phyloP scores from a whole-genome alignment of 2,888 invertebrate species.

The Pardosa pseudoannulata region DNA sequence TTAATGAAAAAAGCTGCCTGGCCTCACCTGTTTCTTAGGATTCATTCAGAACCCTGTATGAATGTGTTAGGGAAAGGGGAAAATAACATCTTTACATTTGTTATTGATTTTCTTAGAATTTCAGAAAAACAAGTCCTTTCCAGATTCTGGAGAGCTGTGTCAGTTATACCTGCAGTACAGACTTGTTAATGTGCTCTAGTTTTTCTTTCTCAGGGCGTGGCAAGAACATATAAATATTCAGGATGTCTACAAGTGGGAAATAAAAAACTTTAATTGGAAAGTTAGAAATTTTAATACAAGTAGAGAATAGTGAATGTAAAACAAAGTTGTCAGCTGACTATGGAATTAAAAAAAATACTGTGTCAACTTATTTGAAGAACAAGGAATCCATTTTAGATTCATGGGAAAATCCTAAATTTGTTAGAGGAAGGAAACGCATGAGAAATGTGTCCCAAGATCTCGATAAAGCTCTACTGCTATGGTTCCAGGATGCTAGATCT shows the following conservation, averaged over 20 bases:
- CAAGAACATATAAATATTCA: no score
- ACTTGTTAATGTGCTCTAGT: neutral
- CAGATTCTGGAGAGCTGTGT: neutral
- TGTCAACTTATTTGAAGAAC: neutral
- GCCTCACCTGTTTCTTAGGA: no score
- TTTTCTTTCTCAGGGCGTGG: neutral
- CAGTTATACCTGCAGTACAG: constrained; percentile 1
- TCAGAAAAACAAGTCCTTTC: neutral
- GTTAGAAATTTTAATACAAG: neutral
- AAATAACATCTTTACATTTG: no score
- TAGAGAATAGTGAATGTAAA: neutral
- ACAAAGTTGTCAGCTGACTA: neutral
- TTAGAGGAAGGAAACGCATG: constrained; percentile 8
- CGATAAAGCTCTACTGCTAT: neutral
- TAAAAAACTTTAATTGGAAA: no score
- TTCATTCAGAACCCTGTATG: no score
- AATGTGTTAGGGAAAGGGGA: no score
- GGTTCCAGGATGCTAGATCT: constrained; percentile 9
- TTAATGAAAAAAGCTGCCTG: no score
- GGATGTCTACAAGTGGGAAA: no score
- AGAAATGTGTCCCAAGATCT: neutral
- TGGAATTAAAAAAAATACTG: neutral
- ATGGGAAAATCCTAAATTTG: neutral
- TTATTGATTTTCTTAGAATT: no score
- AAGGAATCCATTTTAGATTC: neutral